Evolutionary conservation across 1,140 invertebrate species (phyloP).

Genomic region (Ephestia elutella): DNA sequence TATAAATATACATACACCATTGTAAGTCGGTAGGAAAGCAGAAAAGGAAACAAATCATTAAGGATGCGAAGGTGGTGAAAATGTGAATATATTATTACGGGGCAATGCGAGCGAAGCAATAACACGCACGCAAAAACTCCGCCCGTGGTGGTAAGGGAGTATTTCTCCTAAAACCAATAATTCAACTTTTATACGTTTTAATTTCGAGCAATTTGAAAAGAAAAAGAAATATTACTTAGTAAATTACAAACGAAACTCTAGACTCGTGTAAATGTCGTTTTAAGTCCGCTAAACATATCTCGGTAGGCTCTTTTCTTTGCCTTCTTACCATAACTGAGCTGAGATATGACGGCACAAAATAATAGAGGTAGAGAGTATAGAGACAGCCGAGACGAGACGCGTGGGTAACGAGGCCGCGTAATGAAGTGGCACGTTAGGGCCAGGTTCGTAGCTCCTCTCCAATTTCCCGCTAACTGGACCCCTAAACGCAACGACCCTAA

Average conservation of each 20-base stretch:
- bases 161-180: constrained; percentile 65
- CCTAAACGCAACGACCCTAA: constrained; percentile 34
- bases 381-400: constrained; percentile 21
- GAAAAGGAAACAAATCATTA: constrained; percentile 55
- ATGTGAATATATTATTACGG: constrained; percentile 72
- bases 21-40: neutral
- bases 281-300: neutral
- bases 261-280: too few species aligned
- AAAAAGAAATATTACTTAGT: constrained; percentile 26
- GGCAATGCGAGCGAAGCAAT: constrained; percentile 57
- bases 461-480: constrained; percentile 53
- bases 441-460: constrained; percentile 37
- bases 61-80: constrained; percentile 68
- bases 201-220: constrained; percentile 48
- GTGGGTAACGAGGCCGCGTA: constrained; percentile 41
- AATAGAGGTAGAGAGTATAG: constrained; percentile 6
- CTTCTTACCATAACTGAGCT: neutral
- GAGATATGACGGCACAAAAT: neutral
- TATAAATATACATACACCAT: neutral
- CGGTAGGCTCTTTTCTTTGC: neutral
- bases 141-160: constrained; percentile 34
- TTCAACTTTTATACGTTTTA: constrained; percentile 60
- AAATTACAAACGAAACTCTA: neutral
- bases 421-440: constrained; percentile 53
- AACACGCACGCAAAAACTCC: constrained; percentile 63